Conservation (phyloP, 2,888 invertebrate species). For the Eurytoma adleriae region DNA sequence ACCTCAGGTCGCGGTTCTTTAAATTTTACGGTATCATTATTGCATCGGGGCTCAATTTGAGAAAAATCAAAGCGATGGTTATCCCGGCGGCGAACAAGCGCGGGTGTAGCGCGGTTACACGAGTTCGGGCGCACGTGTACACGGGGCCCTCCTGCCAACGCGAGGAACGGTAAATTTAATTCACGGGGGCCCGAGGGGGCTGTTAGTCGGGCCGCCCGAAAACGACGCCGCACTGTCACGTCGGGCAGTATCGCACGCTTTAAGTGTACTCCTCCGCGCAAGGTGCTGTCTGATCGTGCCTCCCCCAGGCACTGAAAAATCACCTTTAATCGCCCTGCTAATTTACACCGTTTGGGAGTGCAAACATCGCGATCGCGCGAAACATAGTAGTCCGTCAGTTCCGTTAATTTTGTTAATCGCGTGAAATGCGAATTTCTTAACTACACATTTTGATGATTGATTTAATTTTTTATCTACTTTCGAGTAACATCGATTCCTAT, state of each 20-base stretch:
- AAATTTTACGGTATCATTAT: constrained; percentile 27
- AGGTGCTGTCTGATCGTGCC: constrained; percentile 8
- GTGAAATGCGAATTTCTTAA: too few species aligned
- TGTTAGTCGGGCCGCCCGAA: not conserved
- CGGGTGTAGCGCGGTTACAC: not conserved
- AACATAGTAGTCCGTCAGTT: not conserved
- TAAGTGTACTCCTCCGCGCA: constrained; percentile 15
- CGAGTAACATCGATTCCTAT: too few species aligned
- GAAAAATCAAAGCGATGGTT: not conserved
- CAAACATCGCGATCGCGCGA: constrained; percentile 2
- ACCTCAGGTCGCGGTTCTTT: too few species aligned
- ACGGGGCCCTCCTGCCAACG: not conserved
- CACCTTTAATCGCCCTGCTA: constrained; percentile 25
- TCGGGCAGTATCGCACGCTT: constrained; percentile 33
- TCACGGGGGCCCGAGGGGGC: constrained; percentile 6
- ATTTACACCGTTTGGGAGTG: constrained; percentile 15
- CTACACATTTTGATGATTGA: too few species aligned
- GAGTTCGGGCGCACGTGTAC: not conserved
- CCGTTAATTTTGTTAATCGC: too few species aligned
- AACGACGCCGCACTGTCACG: constrained; percentile 5
- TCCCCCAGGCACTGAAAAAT: constrained; percentile 3
- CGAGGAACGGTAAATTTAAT: constrained; percentile 54
- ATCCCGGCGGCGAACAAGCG: not conserved
- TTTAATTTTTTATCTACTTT: too few species aligned
- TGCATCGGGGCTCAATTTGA: not conserved